A percentile compares a stretch with the other conserved stretches of the same genome.
Evolutionary conservation across 2,113 vertebrate species (phyloP).

Genomic region (Dromiciops gliroides): DNA sequence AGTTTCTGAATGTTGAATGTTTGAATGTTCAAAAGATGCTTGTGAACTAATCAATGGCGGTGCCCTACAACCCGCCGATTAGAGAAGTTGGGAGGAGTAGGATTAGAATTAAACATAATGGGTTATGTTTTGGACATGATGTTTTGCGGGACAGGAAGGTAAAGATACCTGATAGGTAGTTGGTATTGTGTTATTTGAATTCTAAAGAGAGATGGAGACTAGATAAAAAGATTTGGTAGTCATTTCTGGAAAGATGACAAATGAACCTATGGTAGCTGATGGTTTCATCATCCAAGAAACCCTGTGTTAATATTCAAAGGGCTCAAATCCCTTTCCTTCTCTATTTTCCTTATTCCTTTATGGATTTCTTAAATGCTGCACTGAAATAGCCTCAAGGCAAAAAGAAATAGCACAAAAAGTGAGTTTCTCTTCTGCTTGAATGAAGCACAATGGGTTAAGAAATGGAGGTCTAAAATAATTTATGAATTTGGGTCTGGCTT

Average conservation of each 20-base stretch:
- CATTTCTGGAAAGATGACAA: neutral
- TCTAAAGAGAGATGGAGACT: neutral
- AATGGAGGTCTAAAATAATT: conserved; percentile 22
- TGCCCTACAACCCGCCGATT: neutral
- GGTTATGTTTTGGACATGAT: neutral
- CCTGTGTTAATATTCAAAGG: conserved; percentile 16
- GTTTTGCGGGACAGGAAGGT: neutral
- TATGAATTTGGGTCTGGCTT: conserved; percentile 48
- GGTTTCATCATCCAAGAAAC: neutral
- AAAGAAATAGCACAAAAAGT: conserved; percentile 42
- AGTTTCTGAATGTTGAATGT: too few species aligned
- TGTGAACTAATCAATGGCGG: neutral
- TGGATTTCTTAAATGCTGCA: conserved; percentile 31
- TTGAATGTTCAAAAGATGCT: neutral
- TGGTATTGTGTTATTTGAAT: neutral
- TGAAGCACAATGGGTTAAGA: conserved; percentile 37
- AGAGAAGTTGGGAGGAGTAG: neutral
- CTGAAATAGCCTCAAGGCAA: conserved; percentile 26
- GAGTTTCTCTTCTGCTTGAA: conserved; percentile 32
- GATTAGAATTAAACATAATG: neutral
- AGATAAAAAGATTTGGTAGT: neutral
- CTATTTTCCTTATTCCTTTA: neutral
- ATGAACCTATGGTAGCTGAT: neutral
- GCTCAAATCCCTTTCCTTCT: neutral
- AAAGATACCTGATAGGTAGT: neutral